Base-by-base conservation (phyloP, 1,140 invertebrate species). In the Frieseomelitta varia region DNA sequence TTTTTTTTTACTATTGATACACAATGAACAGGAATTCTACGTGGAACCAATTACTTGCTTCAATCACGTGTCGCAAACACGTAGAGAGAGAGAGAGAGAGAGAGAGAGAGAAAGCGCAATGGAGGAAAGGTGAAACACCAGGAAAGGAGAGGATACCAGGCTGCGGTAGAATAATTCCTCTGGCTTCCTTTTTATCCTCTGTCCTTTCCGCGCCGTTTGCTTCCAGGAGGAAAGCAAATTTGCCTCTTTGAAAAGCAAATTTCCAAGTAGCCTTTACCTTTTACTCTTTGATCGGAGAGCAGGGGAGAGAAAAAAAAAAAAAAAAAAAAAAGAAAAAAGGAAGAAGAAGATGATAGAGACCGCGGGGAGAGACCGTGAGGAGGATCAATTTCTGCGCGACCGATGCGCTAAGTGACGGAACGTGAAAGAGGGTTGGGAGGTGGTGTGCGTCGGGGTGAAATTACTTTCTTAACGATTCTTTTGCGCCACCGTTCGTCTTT, bases 241-340 rank as follows among this genome's bases (percentile, higher is more conserved):
- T 24, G 15, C 34, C 12, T 17, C 73, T 76, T 76, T 76, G 74
- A 76, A 61, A 34, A 58, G 74, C 34, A 76, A 76, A 76, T 76
- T 71, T 58, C 53, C 51, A 17, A 69, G 51, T 53, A 71, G 67
- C 67, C 78, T 69, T 39, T 58, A 39, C 24, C 34, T 61, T 47
- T n/a, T 27, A 4, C 67, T 30, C 78, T 69, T 77, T 77, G 75
- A 77, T 77, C 39, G 61, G 34, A 4, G 34, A 39, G 2, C 2
- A 4, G 34, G 19, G 47, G 34, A 65, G 11, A 1, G 14, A 3
- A 24, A 12, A 58, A 58, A 10, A 21, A 10, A 10, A 24, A 21
- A 24, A 39, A 6, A 6, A 6, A 39, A 39, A 6, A 39, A 6
- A 47, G 39, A 47, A 47, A 8, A 6, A 0, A 47, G 2, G 2